Evolutionary conservation across 1,140 invertebrate species (phyloP).

Genomic region (Heliconius himera): DNA sequence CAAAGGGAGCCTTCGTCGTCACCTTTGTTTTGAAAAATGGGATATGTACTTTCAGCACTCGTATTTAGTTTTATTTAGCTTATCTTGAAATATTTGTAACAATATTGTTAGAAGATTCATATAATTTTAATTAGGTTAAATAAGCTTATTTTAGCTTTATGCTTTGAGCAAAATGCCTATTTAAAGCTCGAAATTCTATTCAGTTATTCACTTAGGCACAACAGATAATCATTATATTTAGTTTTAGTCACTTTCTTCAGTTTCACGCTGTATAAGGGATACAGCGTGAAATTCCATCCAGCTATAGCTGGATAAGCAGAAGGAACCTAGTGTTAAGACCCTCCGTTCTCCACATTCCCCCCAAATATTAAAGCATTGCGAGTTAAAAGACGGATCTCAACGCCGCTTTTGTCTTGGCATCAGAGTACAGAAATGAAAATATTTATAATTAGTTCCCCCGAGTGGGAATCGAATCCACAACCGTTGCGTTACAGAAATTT

Average conservation of each 20-base stretch:
- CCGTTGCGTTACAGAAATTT: too few relatives aligned
- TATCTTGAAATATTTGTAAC: neutral
- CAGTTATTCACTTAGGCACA: too few relatives aligned
- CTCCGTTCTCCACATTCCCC: too few relatives aligned
- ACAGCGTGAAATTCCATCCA: too few relatives aligned
- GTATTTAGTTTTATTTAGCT: neutral
- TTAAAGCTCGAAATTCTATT: too few relatives aligned
- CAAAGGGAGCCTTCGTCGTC: slow-evolving; percentile 17
- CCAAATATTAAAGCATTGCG: too few relatives aligned
- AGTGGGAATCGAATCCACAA: neutral
- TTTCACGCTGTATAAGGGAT: too few relatives aligned
- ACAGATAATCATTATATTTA: too few relatives aligned
- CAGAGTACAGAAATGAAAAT: neutral
- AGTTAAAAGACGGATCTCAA: too few relatives aligned
- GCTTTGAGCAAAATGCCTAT: too few relatives aligned
- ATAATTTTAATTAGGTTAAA: neutral
- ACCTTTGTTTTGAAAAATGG: slow-evolving; percentile 14
- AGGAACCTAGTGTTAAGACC: neutral
- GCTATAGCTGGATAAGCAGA: neutral
- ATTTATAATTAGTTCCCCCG: neutral
- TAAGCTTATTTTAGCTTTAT: neutral
- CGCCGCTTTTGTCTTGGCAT: neutral
- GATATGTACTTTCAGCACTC: slow-evolving; percentile 10
- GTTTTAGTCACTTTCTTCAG: too few relatives aligned
- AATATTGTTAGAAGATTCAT: neutral